A percentile compares a stretch with the other conserved stretches of the same genome.
Conservation (phyloP, 2,797 vertebrate species). For the Alosa sapidissima region DNA sequence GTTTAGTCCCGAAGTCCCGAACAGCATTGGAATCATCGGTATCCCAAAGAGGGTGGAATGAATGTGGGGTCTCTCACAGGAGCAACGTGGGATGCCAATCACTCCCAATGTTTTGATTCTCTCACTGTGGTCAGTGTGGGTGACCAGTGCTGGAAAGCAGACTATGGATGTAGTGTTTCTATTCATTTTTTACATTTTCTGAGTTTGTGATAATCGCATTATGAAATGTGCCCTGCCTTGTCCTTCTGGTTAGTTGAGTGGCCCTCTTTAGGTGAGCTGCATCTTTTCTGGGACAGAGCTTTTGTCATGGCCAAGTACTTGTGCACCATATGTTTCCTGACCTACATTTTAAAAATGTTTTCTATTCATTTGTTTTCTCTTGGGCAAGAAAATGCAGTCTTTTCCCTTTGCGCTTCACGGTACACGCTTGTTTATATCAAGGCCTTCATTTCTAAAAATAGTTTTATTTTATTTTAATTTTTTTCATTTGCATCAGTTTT, state of each 20-base stretch:
- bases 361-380: constrained; percentile 25
- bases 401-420: neutral
- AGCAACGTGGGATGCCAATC: neutral
- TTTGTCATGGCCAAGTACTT: constrained; percentile 29
- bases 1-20: neutral
- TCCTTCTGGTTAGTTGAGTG: neutral
- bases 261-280: neutral
- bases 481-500: neutral
- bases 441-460: constrained; percentile 37
- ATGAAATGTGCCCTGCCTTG: neutral
- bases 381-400: neutral
- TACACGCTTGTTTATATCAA: constrained; percentile 22
- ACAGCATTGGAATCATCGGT: neutral
- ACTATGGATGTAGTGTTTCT: neutral
- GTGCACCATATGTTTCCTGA: constrained; percentile 17
- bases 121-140: neutral
- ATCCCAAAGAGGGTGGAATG: neutral
- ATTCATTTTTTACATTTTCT: neutral
- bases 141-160: neutral
- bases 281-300: neutral
- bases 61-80: neutral
- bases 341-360: constrained; percentile 27
- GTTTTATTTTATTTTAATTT: neutral
- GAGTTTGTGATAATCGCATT: neutral
- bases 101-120: neutral